phyloP scores from a whole-genome alignment of 2,888 invertebrate genomes.

The Uropetala carovei region DNA sequence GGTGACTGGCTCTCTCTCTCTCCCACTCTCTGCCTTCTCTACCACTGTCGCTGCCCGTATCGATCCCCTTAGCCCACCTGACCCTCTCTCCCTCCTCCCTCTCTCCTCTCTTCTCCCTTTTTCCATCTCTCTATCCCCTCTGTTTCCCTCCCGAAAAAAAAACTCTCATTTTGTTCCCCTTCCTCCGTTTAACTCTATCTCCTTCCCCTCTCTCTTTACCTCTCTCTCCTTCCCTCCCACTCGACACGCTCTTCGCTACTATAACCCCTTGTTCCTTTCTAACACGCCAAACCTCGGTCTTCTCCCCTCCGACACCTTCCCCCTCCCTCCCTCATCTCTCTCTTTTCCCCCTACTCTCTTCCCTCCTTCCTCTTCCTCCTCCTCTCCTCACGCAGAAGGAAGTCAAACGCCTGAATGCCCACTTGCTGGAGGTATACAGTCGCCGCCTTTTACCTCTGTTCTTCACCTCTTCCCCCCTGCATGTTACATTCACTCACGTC shows the following conservation, averaged over 20 bases:
- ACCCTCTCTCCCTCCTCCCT: neutral
- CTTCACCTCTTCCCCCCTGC: neutral
- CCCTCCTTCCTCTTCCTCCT: neutral
- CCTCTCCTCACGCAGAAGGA: neutral
- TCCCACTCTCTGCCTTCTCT: neutral
- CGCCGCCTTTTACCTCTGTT: neutral
- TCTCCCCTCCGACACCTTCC: neutral
- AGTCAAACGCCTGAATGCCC: neutral
- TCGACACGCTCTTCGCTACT: neutral
- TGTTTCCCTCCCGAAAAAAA: neutral
- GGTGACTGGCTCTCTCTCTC: constrained; percentile 69
- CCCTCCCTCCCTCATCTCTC: neutral
- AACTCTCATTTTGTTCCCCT: too few species aligned
- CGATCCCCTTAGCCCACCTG: constrained; percentile 58
- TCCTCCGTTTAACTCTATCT: neutral
- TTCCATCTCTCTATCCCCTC: neutral
- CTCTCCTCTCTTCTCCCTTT: neutral
- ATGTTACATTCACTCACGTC: neutral
- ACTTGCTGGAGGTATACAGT: neutral
- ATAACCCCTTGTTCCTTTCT: neutral
- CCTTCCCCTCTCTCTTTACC: too few species aligned
- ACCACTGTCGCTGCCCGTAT: constrained; percentile 46
- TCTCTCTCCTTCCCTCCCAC: neutral
- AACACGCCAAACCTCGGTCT: neutral
- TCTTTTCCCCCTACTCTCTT: neutral